A percentile compares a stretch with the other conserved stretches of the same genome.
Conservation (phyloP, 1,140 invertebrate genomes). For the Magallana angulata region DNA sequence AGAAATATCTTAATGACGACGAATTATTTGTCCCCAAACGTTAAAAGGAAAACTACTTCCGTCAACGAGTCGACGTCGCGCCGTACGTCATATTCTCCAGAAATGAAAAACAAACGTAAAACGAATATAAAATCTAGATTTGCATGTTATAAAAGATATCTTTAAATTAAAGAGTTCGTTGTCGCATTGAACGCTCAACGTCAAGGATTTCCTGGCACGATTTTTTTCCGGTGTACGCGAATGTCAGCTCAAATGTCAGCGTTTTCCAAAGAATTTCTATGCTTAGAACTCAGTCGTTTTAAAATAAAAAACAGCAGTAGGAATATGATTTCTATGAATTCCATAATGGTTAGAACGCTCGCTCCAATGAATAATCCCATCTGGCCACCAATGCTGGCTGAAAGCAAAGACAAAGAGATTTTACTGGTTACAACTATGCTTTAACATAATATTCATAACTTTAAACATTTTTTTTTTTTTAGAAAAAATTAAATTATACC, state of each 20-base stretch:
- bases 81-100: too few relatives aligned
- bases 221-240: too few relatives aligned
- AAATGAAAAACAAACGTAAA: too few relatives aligned
- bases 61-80: too few relatives aligned
- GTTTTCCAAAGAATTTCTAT: not conserved
- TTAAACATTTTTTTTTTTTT: not conserved
- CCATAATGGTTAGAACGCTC: conserved; percentile 38
- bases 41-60: too few relatives aligned
- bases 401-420: not conserved
- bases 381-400: conserved; percentile 39
- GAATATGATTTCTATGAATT: conserved; percentile 32
- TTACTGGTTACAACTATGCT: not conserved
- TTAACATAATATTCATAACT: not conserved
- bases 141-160: too few relatives aligned
- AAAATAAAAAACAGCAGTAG: conserved; percentile 20
- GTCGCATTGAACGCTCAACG: too few relatives aligned
- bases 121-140: too few relatives aligned
- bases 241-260: not conserved
- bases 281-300: not conserved
- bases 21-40: too few relatives aligned
- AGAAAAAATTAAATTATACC: not conserved
- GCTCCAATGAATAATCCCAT: conserved; percentile 42
- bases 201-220: too few relatives aligned
- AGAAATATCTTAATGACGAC: too few relatives aligned
- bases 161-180: too few relatives aligned